Base-by-base conservation (phyloP, 1,140 invertebrate species). In the Drosophila yakuba region DNA sequence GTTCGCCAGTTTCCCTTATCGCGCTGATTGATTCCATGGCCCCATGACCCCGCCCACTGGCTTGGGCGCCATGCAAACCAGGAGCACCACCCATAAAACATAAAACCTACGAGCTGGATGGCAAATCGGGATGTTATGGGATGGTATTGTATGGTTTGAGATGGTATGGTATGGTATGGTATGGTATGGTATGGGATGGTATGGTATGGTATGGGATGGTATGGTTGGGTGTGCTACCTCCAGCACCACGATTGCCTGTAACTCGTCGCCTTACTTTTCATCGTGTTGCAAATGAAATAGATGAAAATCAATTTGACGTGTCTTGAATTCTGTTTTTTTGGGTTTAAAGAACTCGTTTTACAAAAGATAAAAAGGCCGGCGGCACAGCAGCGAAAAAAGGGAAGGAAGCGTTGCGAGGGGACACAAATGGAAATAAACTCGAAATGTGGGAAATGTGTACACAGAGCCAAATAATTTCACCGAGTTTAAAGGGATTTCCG, bases 301-400 rank as follows among this genome's bases (percentile, higher is more conserved):
- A 88, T 86, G 83, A 88, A 86, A 86, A 86, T 86, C 79, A 86
- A 86, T 86, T 86, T 88, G 83, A 86, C 83, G 83, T 86, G 83
- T 86, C 75, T 86, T 81, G 82, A 86, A 88, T 86, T 79, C 71
- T 75, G 78, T 82, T 86, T 79, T 82, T 86, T 79, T 79, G 67
- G 75, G 83, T 88, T 82, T 88, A 76, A 88, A 82, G 81, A 88
- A 86, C 82, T 86, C 82, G 82, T 88, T 88, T 79, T 69, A 81
- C 63, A 78, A 74, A 78, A 74, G 45, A 79, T 57, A 81, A 73
- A 71, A 80, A 77, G 43, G 59, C 60, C 51, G 64, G 48, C 51
- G 64, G 48, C 54, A 17, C 43, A 43, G 57, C 44, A 63, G 61
- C 14, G 10, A 56, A 38, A 72, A 69, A 72, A 69, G 39, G 44